A percentile compares a stretch with the other conserved stretches of the same genome.
Evolutionary conservation across 2,113 vertebrate species (phyloP).

Genomic region (Planiliza haematocheilus): DNA sequence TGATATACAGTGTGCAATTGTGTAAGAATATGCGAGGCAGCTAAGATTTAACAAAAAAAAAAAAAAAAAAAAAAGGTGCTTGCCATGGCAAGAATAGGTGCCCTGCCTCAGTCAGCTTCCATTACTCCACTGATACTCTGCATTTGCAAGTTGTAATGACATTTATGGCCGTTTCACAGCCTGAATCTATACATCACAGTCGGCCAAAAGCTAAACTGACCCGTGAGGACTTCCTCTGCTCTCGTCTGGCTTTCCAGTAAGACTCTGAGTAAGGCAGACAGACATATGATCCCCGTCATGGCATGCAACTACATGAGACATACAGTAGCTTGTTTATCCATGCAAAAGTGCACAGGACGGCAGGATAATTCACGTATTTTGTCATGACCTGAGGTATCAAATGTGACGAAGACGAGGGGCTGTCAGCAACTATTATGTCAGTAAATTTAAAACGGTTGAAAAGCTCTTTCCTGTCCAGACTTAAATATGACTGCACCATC

Average conservation of each 20-base stretch:
- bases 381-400: too few relatives aligned
- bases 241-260: background rate
- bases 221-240: slow-evolving; percentile 5
- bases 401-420: too few relatives aligned
- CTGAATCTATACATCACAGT: slow-evolving; percentile 5
- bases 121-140: slow-evolving; percentile 25
- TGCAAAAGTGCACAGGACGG: too few relatives aligned
- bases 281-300: background rate
- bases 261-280: background rate
- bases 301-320: background rate
- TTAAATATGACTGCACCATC: too few relatives aligned
- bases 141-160: slow-evolving; percentile 26
- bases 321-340: background rate
- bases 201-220: slow-evolving; percentile 23
- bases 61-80: slow-evolving; percentile 4
- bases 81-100: slow-evolving; percentile 4
- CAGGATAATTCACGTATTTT: too few relatives aligned
- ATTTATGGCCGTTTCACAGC: slow-evolving; percentile 14
- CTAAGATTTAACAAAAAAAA: slow-evolving; percentile 31
- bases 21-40: slow-evolving; percentile 25
- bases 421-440: too few relatives aligned
- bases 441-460: too few relatives aligned
- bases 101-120: slow-evolving; percentile 9
- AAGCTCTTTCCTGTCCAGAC: too few relatives aligned
- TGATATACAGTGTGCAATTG: slow-evolving; percentile 19